phyloP scores from a whole-genome alignment of 2,113 vertebrate species.

The Pituophis catenifer region DNA sequence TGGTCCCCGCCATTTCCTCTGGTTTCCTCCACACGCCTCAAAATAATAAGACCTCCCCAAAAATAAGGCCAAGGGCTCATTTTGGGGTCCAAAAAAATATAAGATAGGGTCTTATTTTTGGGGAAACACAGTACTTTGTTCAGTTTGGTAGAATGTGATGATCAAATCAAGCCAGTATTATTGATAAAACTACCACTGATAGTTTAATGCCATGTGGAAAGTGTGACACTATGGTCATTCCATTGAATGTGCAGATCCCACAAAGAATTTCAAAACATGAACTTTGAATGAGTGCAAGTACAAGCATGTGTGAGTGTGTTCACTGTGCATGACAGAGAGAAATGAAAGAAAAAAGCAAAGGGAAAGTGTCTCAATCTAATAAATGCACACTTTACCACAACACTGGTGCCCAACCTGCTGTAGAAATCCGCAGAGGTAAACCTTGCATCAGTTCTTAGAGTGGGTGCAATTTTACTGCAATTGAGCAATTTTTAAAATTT shows the following conservation, averaged over 20 bases:
- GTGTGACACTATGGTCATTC: not conserved
- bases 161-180: not conserved
- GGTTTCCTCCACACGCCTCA: too few relatives aligned
- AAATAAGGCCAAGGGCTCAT: too few relatives aligned
- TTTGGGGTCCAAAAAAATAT: too few relatives aligned
- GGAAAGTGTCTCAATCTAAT: not conserved
- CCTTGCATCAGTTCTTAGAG: not conserved
- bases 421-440: not conserved
- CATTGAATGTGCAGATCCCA: not conserved
- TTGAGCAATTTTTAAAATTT: not conserved
- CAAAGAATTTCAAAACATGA: not conserved
- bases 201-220: not conserved
- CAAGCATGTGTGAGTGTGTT: not conserved
- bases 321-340: not conserved
- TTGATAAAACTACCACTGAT: not conserved
- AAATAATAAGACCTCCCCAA: too few relatives aligned
- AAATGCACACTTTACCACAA: not conserved
- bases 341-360: not conserved
- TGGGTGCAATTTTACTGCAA: not conserved
- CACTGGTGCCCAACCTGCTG: not conserved
- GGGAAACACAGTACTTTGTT: not conserved
- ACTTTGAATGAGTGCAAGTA: not conserved
- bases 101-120: too few relatives aligned
- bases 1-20: too few relatives aligned
- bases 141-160: not conserved